Percentiles rank a stretch among this genome's conserved stretches.
phyloP scores from a whole-genome alignment of 2,797 vertebrate genomes.

The Nannoperca obscura region DNA sequence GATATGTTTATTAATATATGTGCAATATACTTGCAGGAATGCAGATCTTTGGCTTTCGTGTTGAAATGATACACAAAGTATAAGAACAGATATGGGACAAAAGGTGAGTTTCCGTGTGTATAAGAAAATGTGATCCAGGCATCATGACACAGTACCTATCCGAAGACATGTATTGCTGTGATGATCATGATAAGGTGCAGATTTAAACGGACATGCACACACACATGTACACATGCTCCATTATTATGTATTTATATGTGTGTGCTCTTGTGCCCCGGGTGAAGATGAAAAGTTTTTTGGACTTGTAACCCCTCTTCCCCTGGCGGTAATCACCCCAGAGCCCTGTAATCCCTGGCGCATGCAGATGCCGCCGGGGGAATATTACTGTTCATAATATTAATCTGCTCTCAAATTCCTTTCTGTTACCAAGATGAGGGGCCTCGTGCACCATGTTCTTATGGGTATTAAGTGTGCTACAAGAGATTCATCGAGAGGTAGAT shows the following conservation, averaged over 20 bases:
- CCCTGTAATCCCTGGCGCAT: conserved; percentile 91
- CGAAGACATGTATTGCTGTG: neutral
- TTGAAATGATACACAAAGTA: neutral
- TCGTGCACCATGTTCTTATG: conserved; percentile 83
- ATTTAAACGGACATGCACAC: conserved; percentile 21
- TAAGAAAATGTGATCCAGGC: neutral
- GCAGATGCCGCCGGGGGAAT: conserved; percentile 91
- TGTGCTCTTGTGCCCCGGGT: conserved; percentile 70
- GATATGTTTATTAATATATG: conserved; percentile 3
- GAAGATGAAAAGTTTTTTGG: conserved; percentile 88
- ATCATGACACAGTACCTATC: neutral
- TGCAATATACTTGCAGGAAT: conserved; percentile 11
- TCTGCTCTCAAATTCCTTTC: conserved; percentile 89
- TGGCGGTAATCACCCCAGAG: conserved; percentile 89
- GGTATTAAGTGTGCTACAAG: conserved; percentile 89
- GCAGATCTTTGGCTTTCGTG: neutral
- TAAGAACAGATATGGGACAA: neutral
- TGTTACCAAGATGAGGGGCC: conserved; percentile 85
- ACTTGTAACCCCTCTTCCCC: conserved; percentile 87
- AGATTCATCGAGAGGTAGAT: conserved; percentile 89
- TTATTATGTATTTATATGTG: conserved; percentile 58
- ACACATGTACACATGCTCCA: conserved; percentile 17
- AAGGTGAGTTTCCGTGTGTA: neutral
- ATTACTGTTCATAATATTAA: conserved; percentile 94
- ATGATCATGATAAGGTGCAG: conserved; percentile 15